phyloP scores from a whole-genome alignment of 2,113 vertebrate species.

The Anarrhichthys ocellatus region DNA sequence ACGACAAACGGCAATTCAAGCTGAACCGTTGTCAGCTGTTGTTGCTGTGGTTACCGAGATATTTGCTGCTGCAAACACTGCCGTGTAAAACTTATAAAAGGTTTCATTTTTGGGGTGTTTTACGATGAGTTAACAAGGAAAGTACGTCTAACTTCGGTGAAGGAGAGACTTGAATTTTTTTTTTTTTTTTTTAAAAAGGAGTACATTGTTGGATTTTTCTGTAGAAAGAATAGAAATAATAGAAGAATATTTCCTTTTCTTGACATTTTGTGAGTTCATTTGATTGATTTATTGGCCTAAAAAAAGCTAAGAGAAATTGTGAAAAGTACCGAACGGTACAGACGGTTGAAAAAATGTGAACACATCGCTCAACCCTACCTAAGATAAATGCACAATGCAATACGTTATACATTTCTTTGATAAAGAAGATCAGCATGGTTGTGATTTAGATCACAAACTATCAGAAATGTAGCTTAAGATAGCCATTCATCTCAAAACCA shows the following conservation, averaged over 20 bases:
- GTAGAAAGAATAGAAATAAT: too few relatives aligned
- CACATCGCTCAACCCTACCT: background rate
- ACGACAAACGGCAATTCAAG: constrained; percentile 24
- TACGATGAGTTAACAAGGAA: background rate
- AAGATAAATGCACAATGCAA: background rate
- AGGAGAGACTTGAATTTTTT: background rate
- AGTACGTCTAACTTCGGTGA: background rate
- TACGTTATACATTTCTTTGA: background rate
- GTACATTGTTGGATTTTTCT: background rate
- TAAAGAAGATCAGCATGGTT: too few relatives aligned
- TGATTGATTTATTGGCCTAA: background rate
- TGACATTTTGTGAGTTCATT: background rate
- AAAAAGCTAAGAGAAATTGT: too few relatives aligned
- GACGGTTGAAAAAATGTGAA: background rate
- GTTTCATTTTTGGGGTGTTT: background rate
- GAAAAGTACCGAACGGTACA: background rate
- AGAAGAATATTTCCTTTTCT: background rate
- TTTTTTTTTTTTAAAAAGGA: too few relatives aligned
- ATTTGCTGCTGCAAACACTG: constrained; percentile 12
- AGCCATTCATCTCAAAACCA: too few relatives aligned
- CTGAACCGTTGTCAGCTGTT: constrained; percentile 6
- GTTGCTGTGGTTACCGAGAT: constrained; percentile 60
- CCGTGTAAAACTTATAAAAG: too few relatives aligned
- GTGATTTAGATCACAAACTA: too few relatives aligned
- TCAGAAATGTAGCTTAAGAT: too few relatives aligned